Evolutionary conservation across 2,113 vertebrate species (phyloP).

Genomic region (Platysteira castanea): DNA sequence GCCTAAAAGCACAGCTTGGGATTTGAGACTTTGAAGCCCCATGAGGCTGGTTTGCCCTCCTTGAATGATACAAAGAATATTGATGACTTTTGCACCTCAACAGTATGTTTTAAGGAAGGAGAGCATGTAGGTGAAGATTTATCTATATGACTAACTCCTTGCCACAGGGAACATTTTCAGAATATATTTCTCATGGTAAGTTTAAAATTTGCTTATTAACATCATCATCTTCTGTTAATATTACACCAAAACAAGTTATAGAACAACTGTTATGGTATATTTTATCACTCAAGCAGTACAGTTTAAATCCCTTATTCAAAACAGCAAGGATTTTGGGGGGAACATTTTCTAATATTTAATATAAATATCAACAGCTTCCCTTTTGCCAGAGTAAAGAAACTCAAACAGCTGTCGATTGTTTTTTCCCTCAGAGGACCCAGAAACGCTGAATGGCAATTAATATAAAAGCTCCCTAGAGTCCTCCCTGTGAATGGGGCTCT

Average conservation of each 20-base stretch:
- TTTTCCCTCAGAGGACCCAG: neutral
- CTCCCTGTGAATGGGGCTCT: neutral
- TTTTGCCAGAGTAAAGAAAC: neutral
- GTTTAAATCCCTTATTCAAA: neutral
- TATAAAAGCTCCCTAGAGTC: neutral
- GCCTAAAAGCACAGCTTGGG: neutral
- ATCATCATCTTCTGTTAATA: neutral
- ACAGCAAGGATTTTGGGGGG: neutral
- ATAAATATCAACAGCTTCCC: neutral
- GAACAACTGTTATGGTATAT: neutral
- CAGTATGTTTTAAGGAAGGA: neutral
- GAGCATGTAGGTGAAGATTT: neutral
- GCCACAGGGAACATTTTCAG: neutral
- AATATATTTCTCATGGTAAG: neutral
- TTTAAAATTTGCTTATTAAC: neutral
- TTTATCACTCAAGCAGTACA: neutral
- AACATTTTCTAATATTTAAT: neutral
- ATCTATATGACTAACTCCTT: neutral
- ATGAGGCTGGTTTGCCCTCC: rapidly evolving
- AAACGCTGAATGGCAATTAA: neutral
- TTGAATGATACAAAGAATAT: neutral
- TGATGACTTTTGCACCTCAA: neutral
- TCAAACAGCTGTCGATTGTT: neutral
- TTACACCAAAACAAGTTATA: neutral
- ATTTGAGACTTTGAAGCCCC: neutral